Evolutionary conservation across 2,888 invertebrate species (phyloP).

Genomic region (Monochamus alternatus): DNA sequence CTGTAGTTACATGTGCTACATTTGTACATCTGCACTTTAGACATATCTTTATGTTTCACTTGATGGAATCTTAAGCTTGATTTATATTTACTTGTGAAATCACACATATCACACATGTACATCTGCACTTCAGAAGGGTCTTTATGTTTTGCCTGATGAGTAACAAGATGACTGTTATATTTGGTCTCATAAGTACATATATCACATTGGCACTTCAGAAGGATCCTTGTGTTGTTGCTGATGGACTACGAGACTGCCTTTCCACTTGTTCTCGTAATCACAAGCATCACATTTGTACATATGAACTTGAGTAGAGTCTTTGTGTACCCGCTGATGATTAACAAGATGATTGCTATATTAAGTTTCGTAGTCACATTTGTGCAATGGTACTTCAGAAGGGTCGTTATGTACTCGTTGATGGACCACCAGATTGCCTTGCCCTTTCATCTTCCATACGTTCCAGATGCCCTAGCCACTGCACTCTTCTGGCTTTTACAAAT

Average conservation of each 20-base stretch:
- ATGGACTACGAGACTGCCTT: neutral
- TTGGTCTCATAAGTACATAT: neutral
- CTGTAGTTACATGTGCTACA: neutral
- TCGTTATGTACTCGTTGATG: neutral
- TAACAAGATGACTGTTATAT: neutral
- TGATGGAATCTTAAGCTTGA: neutral
- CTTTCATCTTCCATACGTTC: too few relatives aligned
- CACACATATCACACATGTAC: slow-evolving; percentile 1
- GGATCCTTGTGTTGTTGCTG: neutral
- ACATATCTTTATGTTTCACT: neutral
- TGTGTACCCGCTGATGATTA: neutral
- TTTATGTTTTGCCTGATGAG: neutral
- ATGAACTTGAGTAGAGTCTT: neutral
- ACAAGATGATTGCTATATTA: neutral
- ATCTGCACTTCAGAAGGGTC: neutral
- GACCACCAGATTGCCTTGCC: too few relatives aligned
- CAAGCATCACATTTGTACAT: neutral
- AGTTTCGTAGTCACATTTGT: neutral
- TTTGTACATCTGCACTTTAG: too few relatives aligned
- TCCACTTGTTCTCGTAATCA: neutral
- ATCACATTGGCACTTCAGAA: neutral
- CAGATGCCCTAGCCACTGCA: too few relatives aligned
- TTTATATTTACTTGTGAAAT: neutral
- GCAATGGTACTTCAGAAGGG: neutral
- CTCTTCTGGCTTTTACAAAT: too few relatives aligned